Evolutionary conservation across 2,797 vertebrate genomes (phyloP).

Genomic region (Notolepis coatsorum): DNA sequence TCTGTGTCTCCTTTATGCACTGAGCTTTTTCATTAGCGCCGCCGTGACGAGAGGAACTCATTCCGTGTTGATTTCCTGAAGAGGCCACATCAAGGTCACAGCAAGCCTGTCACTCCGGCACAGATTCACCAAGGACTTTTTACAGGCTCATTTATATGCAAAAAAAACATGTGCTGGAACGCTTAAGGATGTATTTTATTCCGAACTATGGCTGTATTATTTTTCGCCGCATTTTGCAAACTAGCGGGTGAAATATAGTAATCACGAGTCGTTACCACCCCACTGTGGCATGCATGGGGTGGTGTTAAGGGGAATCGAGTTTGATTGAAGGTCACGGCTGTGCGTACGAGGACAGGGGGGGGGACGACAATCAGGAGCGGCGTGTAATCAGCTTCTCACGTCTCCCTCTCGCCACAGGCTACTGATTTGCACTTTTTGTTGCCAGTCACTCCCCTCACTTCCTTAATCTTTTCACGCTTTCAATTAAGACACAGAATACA

Average conservation of each 20-base stretch:
- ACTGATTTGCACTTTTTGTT: conserved; percentile 78
- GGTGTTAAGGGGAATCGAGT: conserved; percentile 78
- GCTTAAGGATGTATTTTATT: conserved; percentile 68
- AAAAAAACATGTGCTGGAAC: conserved; percentile 50
- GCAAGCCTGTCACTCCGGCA: conserved; percentile 39
- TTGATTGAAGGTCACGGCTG: conserved; percentile 82
- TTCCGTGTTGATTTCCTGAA: conserved; percentile 32
- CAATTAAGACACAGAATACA: conserved; percentile 73
- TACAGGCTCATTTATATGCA: conserved; percentile 62
- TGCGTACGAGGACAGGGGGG: conserved; percentile 63
- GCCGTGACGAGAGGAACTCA: conserved; percentile 21
- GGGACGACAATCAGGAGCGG: conserved; percentile 76
- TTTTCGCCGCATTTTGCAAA: conserved; percentile 66
- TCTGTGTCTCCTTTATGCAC: conserved; percentile 3
- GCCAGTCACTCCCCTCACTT: conserved; percentile 50
- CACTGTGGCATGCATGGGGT: conserved; percentile 67
- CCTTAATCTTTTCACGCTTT: conserved; percentile 71
- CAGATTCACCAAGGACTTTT: conserved; percentile 49
- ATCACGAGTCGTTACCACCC: conserved; percentile 78
- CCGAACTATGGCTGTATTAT: conserved; percentile 50
- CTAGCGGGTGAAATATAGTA: conserved; percentile 73
- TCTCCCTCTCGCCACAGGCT: conserved; percentile 61
- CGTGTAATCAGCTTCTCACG: conserved; percentile 77
- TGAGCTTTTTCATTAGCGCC: conserved; percentile 4
- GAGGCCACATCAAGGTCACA: conserved; percentile 58